Percentiles rank a stretch among this genome's conserved stretches.
These are phyloP conservation scores for Polymixis lichenea DNA, from an alignment of 2,888 invertebrate species.

Conservation along the genomic window DNA sequence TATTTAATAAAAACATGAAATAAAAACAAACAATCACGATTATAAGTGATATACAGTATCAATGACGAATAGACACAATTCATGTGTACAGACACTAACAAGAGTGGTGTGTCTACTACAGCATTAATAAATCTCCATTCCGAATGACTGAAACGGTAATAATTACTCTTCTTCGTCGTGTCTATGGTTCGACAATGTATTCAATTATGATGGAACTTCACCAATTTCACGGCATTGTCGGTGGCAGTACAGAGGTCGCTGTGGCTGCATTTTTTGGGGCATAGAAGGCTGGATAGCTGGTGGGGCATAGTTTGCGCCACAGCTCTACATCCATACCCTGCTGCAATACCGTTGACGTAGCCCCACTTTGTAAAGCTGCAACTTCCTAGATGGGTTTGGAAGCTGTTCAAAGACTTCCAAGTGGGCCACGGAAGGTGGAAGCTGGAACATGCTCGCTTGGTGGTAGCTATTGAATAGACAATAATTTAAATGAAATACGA, in stretches of 20 bases:
- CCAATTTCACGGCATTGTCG: neutral
- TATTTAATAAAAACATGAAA: neutral
- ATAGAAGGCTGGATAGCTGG: neutral
- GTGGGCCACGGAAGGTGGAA: neutral
- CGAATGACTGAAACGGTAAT: neutral
- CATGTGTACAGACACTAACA: slow-evolving; percentile 36
- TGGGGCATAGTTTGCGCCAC: neutral
- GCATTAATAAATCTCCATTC: neutral
- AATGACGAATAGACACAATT: slow-evolving; percentile 30
- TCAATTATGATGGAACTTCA: neutral
- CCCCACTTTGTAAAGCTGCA: neutral
- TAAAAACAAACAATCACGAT: slow-evolving; percentile 48
- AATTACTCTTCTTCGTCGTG: neutral
- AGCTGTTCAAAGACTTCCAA: neutral
- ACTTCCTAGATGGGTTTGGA: neutral
- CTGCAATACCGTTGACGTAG: neutral
- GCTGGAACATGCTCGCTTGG: neutral
- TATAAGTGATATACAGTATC: slow-evolving; percentile 24
- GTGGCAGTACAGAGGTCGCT: neutral
- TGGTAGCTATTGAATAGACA: neutral
- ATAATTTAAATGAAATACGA: neutral
- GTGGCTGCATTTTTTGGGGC: neutral
- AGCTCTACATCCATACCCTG: neutral
- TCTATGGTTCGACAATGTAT: neutral
- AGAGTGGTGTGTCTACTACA: neutral